Percentiles rank a stretch among this genome's conserved stretches.
phyloP scores from a whole-genome alignment of 1,140 invertebrate genomes.

The Phymorhynchus buccinoides region DNA sequence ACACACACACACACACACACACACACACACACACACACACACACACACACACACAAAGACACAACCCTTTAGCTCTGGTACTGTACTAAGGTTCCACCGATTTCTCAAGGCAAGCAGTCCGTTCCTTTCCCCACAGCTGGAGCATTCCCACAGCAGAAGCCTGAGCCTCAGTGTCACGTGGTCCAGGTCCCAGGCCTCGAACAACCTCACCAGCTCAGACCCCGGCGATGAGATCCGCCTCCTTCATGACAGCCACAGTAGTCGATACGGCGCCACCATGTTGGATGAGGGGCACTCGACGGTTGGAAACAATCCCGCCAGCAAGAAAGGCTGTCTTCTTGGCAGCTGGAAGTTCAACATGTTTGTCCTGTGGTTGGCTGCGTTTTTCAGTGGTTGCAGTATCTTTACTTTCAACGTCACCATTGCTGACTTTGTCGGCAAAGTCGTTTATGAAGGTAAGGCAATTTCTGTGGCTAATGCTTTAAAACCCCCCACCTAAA shows the following conservation, averaged over 20 bases:
- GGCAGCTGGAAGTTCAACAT: not conserved
- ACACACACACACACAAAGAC: too few species aligned
- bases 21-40: too few species aligned
- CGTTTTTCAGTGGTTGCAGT: not conserved
- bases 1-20: too few species aligned
- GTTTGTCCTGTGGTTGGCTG: not conserved
- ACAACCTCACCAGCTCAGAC: not conserved
- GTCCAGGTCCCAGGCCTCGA: not conserved
- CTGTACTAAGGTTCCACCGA: too few species aligned
- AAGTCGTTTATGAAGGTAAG: conserved; percentile 25
- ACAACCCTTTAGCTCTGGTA: too few species aligned
- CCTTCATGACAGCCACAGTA: not conserved
- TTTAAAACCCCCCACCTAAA: too few species aligned
- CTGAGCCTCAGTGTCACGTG: not conserved
- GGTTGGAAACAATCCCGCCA: not conserved
- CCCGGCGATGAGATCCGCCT: not conserved
- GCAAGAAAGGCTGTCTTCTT: not conserved
- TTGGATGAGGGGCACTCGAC: not conserved
- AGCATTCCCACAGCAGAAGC: not conserved
- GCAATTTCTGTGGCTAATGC: too few species aligned
- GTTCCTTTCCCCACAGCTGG: not conserved
- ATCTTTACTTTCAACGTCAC: not conserved
- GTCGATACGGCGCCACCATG: too few species aligned
- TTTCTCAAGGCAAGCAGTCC: not conserved
- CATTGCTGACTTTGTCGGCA: conserved; percentile 26